Evolutionary conservation across 1,140 invertebrate genomes (phyloP).

Genomic region (Drosophila bocqueti): DNA sequence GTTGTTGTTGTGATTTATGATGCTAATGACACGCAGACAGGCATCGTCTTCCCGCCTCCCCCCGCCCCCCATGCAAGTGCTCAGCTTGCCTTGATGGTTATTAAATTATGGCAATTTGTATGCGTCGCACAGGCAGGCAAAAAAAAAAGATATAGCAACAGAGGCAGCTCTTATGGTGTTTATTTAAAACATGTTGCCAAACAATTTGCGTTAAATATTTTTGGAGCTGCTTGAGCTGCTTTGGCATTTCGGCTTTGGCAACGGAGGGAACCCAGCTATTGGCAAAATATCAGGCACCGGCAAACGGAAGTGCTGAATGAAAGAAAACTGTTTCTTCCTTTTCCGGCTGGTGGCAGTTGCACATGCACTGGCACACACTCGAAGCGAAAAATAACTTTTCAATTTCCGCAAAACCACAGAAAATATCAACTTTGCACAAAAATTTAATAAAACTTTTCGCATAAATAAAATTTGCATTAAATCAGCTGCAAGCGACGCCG

Average conservation of each 20-base stretch:
- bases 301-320: conserved; percentile 72
- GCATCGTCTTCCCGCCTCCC: conserved; percentile 24
- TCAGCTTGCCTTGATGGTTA: conserved; percentile 75
- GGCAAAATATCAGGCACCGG: conserved; percentile 68
- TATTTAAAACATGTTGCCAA: conserved; percentile 80
- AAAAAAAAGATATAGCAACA: neutral
- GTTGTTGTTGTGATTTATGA: conserved; percentile 80
- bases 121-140: conserved; percentile 51
- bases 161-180: conserved; percentile 53
- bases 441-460: conserved; percentile 84
- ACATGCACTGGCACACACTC: conserved; percentile 13
- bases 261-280: conserved; percentile 40
- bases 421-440: conserved; percentile 84
- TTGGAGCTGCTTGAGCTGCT: conserved; percentile 36
- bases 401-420: conserved; percentile 84
- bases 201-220: conserved; percentile 76
- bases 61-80: conserved; percentile 21
- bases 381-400: conserved; percentile 77
- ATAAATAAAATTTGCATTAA: conserved; percentile 84
- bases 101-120: conserved; percentile 84
- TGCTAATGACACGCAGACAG: conserved; percentile 79
- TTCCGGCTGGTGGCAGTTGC: conserved; percentile 65
- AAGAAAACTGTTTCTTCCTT: conserved; percentile 80
- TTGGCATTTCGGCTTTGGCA: conserved; percentile 32
- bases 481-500: conserved; percentile 76